These are phyloP conservation scores for Eueides isabella DNA, from an alignment of 1,140 invertebrate species.

Conservation along the genomic window DNA sequence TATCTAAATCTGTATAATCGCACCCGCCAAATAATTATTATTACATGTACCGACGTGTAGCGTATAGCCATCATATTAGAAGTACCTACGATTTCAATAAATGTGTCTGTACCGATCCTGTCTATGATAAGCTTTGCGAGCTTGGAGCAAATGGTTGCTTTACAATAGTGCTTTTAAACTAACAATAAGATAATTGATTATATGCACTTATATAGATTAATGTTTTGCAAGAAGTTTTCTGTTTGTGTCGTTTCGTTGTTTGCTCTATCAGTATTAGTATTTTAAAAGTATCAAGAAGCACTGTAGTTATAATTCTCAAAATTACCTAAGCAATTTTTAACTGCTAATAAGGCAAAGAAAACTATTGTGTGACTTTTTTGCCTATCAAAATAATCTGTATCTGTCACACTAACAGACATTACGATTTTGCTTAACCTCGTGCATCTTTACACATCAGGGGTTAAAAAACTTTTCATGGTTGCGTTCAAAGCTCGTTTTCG, in stretches of 20 bases:
- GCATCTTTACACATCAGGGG: slow-evolving; percentile 13
- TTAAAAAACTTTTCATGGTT: slow-evolving; percentile 25
- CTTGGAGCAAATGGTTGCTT: slow-evolving; percentile 10
- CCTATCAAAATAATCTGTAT: not conserved
- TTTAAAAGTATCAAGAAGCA: not conserved
- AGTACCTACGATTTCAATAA: slow-evolving; percentile 34
- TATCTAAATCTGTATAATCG: slow-evolving; percentile 81
- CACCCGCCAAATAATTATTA: slow-evolving; percentile 79
- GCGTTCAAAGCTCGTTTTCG: slow-evolving; percentile 26
- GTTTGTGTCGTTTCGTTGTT: not conserved
- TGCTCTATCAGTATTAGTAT: not conserved
- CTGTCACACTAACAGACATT: not conserved
- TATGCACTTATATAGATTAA: slow-evolving; percentile 12
- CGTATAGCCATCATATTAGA: slow-evolving; percentile 20
- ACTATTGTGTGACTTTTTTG: no score
- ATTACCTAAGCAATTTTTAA: not conserved
- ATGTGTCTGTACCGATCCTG: slow-evolving; percentile 20
- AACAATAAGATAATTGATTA: slow-evolving; percentile 15
- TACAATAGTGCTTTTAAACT: slow-evolving; percentile 5
- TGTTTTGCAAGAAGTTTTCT: not conserved
- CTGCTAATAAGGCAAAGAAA: no score
- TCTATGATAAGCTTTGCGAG: slow-evolving; percentile 27
- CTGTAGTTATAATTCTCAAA: not conserved
- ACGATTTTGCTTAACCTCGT: slow-evolving; percentile 2
- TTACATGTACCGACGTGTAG: slow-evolving; percentile 36